Conservation (phyloP, 2,113 vertebrate genomes). For the Pomatorhinus ruficollis region DNA sequence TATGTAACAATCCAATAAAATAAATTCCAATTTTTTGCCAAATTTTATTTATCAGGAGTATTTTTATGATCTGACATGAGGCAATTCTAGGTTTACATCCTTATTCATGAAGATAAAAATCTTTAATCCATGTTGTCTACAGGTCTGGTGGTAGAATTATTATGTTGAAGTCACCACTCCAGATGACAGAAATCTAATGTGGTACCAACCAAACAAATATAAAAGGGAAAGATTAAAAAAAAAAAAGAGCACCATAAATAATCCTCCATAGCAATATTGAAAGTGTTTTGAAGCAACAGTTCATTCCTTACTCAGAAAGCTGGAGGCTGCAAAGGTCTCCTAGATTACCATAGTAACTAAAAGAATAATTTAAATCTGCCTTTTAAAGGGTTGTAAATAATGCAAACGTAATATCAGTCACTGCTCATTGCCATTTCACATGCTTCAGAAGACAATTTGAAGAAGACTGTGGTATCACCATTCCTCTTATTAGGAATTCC, state of each 20-base stretch:
- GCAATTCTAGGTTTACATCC: not conserved
- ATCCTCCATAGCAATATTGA: conserved; percentile 31
- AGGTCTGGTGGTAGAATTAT: not conserved
- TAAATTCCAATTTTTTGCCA: not conserved
- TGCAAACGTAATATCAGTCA: conserved; percentile 13
- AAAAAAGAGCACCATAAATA: not conserved
- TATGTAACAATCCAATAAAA: not conserved
- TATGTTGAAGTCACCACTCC: not conserved
- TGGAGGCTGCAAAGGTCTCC: conserved; percentile 54
- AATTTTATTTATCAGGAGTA: not conserved
- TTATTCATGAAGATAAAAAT: not conserved
- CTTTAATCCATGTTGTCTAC: not conserved
- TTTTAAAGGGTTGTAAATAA: conserved; percentile 61
- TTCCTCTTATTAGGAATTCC: not conserved
- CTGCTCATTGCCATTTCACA: conserved; percentile 9
- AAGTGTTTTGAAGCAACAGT: conserved; percentile 49
- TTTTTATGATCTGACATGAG: not conserved
- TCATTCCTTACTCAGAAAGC: conserved; percentile 43
- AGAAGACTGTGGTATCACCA: not conserved
- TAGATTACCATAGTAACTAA: conserved; percentile 67
- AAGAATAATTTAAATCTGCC: conserved; percentile 54
- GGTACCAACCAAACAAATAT: not conserved
- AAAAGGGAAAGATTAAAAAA: not conserved
- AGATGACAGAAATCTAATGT: not conserved
- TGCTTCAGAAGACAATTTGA: not conserved